A percentile compares a stretch with the other conserved stretches of the same genome.
Evolutionary conservation across 2,888 invertebrate species (phyloP).

Genomic region (Drosophila mimetica): DNA sequence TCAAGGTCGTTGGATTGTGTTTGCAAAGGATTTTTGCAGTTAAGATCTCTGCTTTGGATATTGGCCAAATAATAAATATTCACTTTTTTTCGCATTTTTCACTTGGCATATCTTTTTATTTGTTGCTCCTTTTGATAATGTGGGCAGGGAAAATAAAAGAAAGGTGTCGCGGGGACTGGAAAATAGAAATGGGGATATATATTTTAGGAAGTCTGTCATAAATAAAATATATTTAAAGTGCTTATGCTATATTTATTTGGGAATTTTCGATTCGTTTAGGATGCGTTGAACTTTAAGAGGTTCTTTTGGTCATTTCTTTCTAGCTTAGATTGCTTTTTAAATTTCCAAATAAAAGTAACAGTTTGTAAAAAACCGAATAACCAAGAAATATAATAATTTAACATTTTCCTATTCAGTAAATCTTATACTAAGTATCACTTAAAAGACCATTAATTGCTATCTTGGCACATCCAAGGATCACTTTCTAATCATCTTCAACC

Average conservation of each 20-base stretch:
- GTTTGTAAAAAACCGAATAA: no score
- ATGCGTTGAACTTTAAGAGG: conserved; percentile 19
- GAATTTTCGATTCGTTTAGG: conserved; percentile 5
- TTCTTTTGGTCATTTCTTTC: background rate
- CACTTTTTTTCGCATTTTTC: conserved; percentile 30
- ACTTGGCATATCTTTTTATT: conserved; percentile 20
- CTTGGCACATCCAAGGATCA: conserved; percentile 24
- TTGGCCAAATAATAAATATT: conserved; percentile 37
- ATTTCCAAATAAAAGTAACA: no score
- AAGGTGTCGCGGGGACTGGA: conserved; percentile 19
- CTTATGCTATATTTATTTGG: conserved; percentile 18
- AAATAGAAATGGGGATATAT: conserved; percentile 17
- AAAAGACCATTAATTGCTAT: conserved; percentile 43
- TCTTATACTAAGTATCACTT: background rate
- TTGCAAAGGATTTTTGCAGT: conserved; percentile 45
- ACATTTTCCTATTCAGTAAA: background rate
- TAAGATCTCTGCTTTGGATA: conserved; percentile 31
- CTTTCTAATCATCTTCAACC: conserved; percentile 19
- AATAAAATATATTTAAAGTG: conserved; percentile 10
- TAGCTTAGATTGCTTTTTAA: no score
- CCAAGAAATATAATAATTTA: no score
- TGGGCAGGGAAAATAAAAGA: conserved; percentile 11
- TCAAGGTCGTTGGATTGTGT: conserved; percentile 39
- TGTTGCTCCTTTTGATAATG: conserved; percentile 29
- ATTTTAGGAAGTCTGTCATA: conserved; percentile 28